Percentiles rank a stretch among this genome's conserved stretches.
These are phyloP conservation scores for Epizoanthus stellaris DNA, from an alignment of 92 coral and sea anemone species.

Conservation along the genomic window DNA sequence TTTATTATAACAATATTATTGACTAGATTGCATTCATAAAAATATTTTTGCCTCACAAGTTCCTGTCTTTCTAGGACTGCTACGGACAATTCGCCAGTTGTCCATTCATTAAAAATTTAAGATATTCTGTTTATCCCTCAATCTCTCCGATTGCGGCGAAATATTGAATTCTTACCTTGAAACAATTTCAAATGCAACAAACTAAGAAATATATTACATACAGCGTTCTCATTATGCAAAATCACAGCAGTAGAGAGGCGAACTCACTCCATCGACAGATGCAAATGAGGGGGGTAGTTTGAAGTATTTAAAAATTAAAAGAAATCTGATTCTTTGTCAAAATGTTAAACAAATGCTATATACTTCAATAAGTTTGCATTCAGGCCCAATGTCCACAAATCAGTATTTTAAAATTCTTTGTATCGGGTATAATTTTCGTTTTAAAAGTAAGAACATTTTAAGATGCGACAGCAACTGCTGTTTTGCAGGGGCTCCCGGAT, in stretches of 20 bases:
- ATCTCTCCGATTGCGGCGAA: constrained; percentile 2
- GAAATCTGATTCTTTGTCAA: not conserved
- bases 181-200: not conserved
- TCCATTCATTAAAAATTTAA: constrained; percentile 25
- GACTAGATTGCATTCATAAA: not conserved
- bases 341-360: not conserved
- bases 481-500: no score
- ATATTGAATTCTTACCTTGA: not conserved
- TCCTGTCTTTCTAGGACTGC: not conserved
- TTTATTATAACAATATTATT: no score
- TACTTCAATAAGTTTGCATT: not conserved
- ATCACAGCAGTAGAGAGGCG: not conserved
- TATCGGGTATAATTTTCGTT: no score
- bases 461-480: no score
- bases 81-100: constrained; percentile 1
- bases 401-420: not conserved
- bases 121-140: constrained; percentile 13
- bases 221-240: not conserved
- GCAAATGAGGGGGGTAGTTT: no score
- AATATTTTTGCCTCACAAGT: not conserved
- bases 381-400: not conserved
- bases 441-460: no score
- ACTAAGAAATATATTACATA: not conserved
- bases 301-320: not conserved
- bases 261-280: not conserved